Conservation (phyloP, 2,113 vertebrate species). For the Thamnaconus septentrionalis region DNA sequence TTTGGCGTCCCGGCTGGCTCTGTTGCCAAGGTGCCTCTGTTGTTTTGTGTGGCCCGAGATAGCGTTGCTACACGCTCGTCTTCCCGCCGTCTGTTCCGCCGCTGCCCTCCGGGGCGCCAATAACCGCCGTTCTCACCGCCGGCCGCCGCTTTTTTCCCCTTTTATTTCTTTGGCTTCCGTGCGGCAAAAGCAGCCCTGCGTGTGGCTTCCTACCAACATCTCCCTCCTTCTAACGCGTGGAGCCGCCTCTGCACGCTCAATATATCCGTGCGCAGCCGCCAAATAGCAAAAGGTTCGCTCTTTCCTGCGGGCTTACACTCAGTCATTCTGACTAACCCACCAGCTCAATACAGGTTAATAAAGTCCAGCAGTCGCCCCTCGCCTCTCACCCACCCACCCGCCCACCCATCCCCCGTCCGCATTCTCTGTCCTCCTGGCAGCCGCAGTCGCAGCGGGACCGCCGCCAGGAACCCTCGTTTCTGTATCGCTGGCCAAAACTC, state of each 20-base stretch:
- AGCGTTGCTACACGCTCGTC: constrained; percentile 57
- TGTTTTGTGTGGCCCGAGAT: constrained; percentile 48
- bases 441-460: constrained; percentile 26
- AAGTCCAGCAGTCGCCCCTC: no score
- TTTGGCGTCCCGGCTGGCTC: constrained; percentile 47
- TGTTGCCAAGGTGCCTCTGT: constrained; percentile 57
- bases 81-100: constrained; percentile 52
- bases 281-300: no score
- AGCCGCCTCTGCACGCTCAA: no score
- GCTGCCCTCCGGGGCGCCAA: constrained; percentile 59
- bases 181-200: no score
- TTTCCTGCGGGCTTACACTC: no score
- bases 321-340: no score
- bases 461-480: constrained; percentile 30
- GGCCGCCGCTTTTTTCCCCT: constrained; percentile 31
- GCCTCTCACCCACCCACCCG: constrained; percentile 16
- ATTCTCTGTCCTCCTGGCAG: constrained; percentile 38
- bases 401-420: constrained; percentile 31
- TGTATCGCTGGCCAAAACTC: constrained; percentile 18
- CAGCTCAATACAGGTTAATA: no score
- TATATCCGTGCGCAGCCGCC: no score
- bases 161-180: constrained; percentile 3
- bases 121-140: constrained; percentile 38
- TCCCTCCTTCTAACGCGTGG: no score
- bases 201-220: no score